These are phyloP conservation scores for Phenganax subtilis DNA, from an alignment of 92 coral and sea anemone genomes.

Conservation along the genomic window DNA sequence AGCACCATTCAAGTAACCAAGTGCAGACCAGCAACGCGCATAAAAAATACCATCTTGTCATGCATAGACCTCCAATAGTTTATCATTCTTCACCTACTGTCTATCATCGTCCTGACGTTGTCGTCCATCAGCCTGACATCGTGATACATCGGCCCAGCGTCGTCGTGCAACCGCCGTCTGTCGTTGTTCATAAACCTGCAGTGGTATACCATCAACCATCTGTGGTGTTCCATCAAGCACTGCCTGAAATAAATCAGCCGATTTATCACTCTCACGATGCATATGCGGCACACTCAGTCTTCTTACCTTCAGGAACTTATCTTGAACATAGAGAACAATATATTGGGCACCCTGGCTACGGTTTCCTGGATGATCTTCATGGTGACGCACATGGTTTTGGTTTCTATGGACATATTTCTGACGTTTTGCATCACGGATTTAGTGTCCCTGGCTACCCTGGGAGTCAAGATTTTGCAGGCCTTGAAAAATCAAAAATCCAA, in stretches of 20 bases:
- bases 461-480: slow-evolving; percentile 51
- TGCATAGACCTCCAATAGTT: slow-evolving; percentile 70
- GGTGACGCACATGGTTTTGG: not conserved
- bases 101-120: slow-evolving; percentile 87
- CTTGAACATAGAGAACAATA: slow-evolving; percentile 62
- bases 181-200: slow-evolving; percentile 88
- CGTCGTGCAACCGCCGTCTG: slow-evolving; percentile 82
- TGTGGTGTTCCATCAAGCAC: slow-evolving; percentile 85
- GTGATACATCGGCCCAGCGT: slow-evolving; percentile 87
- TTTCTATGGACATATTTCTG: not conserved
- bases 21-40: slow-evolving; percentile 47
- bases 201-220: slow-evolving; percentile 82
- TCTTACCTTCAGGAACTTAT: slow-evolving; percentile 61
- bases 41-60: slow-evolving; percentile 70
- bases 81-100: slow-evolving; percentile 83
- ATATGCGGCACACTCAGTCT: slow-evolving; percentile 69
- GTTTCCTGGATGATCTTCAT: not conserved
- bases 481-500: slow-evolving; percentile 81
- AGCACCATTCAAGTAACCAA: slow-evolving; percentile 9
- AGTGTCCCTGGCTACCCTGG: slow-evolving; percentile 27
- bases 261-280: slow-evolving; percentile 76
- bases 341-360: slow-evolving; percentile 66
- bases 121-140: slow-evolving; percentile 84
- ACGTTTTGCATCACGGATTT: not conserved
- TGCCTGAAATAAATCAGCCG: slow-evolving; percentile 78